phyloP scores from a whole-genome alignment of 2,888 invertebrate species.

The Caenorhabditis sulstoni region DNA sequence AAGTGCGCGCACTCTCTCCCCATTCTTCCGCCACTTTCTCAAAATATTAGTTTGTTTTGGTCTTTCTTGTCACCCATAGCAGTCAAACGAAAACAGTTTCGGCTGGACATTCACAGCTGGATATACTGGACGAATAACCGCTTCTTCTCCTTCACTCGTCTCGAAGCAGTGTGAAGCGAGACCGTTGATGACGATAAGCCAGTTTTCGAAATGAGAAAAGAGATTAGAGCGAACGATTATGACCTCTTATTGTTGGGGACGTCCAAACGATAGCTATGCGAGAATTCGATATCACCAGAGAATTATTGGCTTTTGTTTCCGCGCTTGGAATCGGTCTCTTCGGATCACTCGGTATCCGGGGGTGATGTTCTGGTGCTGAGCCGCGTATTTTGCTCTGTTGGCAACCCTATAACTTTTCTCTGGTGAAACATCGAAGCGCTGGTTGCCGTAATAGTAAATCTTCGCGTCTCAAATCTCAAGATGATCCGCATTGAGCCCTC shows the following conservation, averaged over 20 bases:
- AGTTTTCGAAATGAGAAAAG: conserved; percentile 31
- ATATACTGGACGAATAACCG: neutral
- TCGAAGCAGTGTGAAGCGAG: neutral
- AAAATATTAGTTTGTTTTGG: conserved; percentile 4
- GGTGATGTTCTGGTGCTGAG: no score
- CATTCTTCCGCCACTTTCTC: neutral
- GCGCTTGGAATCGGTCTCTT: conserved; percentile 5
- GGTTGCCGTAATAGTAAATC: conserved; percentile 1
- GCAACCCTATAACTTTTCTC: neutral
- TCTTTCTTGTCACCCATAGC: neutral
- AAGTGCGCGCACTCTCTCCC: conserved; percentile 25
- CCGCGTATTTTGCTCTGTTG: no score
- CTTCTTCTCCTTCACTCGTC: neutral
- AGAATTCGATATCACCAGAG: conserved; percentile 18
- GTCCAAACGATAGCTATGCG: conserved; percentile 32
- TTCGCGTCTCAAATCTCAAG: conserved; percentile 1
- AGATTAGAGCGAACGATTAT: conserved; percentile 53
- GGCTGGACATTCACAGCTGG: conserved; percentile 7
- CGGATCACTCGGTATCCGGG: no score
- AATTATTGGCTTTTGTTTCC: conserved; percentile 20
- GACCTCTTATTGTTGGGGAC: conserved; percentile 27
- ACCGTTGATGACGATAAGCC: conserved; percentile 43
- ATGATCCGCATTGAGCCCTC: conserved; percentile 31
- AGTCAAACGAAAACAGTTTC: neutral
- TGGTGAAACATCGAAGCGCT: conserved; percentile 1